Percentiles rank a stretch among this genome's conserved stretches.
phyloP scores from a whole-genome alignment of 2,797 vertebrate genomes.

The Paedocypris micromegethes region DNA sequence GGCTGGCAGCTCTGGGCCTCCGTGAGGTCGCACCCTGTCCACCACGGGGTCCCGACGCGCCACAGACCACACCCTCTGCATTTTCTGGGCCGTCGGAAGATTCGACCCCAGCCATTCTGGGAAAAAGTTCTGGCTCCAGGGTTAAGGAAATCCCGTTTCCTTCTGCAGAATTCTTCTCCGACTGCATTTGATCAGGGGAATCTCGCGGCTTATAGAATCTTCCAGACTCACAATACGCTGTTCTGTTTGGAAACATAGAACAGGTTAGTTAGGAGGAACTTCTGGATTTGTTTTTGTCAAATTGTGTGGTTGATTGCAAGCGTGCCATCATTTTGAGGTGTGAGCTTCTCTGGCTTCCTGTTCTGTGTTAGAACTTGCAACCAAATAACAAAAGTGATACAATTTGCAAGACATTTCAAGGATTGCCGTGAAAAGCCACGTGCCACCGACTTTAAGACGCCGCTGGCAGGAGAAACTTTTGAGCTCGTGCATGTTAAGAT shows the following conservation, averaged over 20 bases:
- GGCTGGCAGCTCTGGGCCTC: conserved; percentile 58
- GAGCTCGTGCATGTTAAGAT: too few species aligned
- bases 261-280: not conserved
- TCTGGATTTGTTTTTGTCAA: too few species aligned
- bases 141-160: conserved; percentile 62
- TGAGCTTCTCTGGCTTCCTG: too few species aligned
- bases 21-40: conserved; percentile 63
- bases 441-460: too few species aligned
- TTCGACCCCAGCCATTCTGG: conserved; percentile 53
- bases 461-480: too few species aligned
- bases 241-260: conserved; percentile 53
- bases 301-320: too few species aligned
- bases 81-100: conserved; percentile 52
- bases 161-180: conserved; percentile 59
- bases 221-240: conserved; percentile 60
- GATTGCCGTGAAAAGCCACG: too few species aligned
- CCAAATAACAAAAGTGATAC: too few species aligned
- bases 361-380: too few species aligned
- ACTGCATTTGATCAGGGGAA: conserved; percentile 76
- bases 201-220: conserved; percentile 61
- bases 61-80: conserved; percentile 68
- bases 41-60: conserved; percentile 61
- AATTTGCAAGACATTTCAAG: too few species aligned
- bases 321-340: too few species aligned
- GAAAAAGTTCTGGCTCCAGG: conserved; percentile 64